A percentile compares a stretch with the other conserved stretches of the same genome.
These are phyloP conservation scores for Acropora yongei DNA, from an alignment of 64 coral and sea anemone species.

Conservation along the genomic window DNA sequence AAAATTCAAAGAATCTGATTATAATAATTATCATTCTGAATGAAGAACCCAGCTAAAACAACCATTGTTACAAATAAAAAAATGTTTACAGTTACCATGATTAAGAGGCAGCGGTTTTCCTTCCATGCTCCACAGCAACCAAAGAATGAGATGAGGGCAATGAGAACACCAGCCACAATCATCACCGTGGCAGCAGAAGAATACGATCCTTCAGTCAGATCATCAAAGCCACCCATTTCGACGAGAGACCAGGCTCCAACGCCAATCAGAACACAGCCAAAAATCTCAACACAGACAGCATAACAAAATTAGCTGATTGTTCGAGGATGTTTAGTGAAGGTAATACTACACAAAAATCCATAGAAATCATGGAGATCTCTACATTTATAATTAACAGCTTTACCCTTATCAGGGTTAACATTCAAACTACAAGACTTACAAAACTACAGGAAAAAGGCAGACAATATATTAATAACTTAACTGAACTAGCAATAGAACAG, in stretches of 20 bases:
- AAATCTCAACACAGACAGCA: constrained; percentile 2
- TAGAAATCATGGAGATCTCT: not conserved
- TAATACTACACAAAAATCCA: not conserved
- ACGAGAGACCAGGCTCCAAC: constrained; percentile 45
- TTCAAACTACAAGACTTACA: too few species aligned
- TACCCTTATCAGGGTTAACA: too few species aligned
- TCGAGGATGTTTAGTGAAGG: not conserved
- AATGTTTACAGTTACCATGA: constrained; percentile 52
- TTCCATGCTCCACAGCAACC: constrained; percentile 91
- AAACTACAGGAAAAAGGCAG: too few species aligned
- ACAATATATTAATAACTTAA: too few species aligned
- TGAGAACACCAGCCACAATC: constrained; percentile 66
- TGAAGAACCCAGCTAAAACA: too few species aligned
- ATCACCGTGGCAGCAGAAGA: constrained; percentile 17
- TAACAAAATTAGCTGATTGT: not conserved
- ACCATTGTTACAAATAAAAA: not conserved
- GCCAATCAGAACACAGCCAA: constrained; percentile 45
- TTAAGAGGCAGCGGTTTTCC: constrained; percentile 78
- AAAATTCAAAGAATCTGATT: too few species aligned
- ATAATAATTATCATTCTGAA: too few species aligned
- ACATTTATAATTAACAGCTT: too few species aligned
- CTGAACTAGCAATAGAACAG: too few species aligned
- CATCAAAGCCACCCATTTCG: constrained; percentile 23
- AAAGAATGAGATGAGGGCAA: constrained; percentile 64
- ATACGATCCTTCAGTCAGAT: not conserved